phyloP scores from a whole-genome alignment of 2,888 invertebrate genomes.

The Monopis laevigella region DNA sequence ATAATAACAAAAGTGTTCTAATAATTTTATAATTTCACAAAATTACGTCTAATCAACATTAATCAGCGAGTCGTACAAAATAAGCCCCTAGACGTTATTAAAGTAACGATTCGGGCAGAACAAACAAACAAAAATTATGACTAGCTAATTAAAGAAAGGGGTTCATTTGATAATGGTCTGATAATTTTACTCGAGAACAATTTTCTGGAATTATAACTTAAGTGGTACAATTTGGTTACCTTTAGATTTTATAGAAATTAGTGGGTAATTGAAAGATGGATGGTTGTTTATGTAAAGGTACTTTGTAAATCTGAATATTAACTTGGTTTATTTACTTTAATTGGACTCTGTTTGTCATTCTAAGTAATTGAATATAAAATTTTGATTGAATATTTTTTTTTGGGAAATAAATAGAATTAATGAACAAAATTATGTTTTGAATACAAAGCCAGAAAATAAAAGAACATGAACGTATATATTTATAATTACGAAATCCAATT shows the following conservation, averaged over 20 bases:
- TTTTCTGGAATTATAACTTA: conserved; percentile 52
- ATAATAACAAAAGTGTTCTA: conserved; percentile 41
- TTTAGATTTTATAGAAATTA: conserved; percentile 31
- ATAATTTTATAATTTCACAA: conserved; percentile 42
- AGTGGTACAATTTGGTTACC: conserved; percentile 44
- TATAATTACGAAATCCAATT: conserved; percentile 36
- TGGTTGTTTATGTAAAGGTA: no score
- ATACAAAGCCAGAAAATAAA: conserved; percentile 15
- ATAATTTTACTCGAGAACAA: conserved; percentile 54
- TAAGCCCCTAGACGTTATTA: conserved; percentile 36
- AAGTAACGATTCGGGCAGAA: conserved; percentile 47
- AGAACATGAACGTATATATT: conserved; percentile 26
- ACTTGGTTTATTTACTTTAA: no score
- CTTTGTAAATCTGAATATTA: no score
- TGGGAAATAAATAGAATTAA: not conserved
- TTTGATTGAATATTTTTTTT: no score
- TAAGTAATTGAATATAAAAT: no score
- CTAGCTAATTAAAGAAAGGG: conserved; percentile 63
- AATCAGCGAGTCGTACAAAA: conserved; percentile 27
- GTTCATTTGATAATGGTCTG: conserved; percentile 54
- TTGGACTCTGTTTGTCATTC: no score
- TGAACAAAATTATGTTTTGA: conserved; percentile 18
- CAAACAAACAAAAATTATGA: conserved; percentile 59
- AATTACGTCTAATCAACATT: conserved; percentile 53
- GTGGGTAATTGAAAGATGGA: no score